A percentile compares a stretch with the other conserved stretches of the same genome.
Conservation (phyloP, 2,113 vertebrate genomes). For the Hippocampus guttulatus region DNA sequence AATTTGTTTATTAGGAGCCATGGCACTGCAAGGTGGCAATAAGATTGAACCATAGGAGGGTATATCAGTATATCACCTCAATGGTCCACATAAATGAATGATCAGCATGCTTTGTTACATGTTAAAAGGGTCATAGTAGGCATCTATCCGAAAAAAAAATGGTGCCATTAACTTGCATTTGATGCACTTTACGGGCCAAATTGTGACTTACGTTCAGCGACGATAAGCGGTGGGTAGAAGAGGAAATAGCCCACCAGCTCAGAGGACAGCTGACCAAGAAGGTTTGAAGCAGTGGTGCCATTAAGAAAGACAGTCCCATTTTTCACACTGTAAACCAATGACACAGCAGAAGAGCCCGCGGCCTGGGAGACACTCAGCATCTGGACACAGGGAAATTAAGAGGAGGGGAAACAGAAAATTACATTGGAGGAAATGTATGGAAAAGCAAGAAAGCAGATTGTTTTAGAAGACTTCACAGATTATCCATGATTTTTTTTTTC, state of each 20-base stretch:
- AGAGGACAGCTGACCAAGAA: constrained; percentile 91
- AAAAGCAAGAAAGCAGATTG: neutral
- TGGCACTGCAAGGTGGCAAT: neutral
- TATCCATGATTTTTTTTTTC: too few relatives aligned
- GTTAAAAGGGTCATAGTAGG: neutral
- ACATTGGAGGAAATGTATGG: neutral
- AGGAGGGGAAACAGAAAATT: neutral
- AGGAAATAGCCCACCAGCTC: constrained; percentile 97
- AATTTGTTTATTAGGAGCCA: constrained; percentile 26
- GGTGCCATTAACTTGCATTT: neutral
- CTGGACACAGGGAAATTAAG: constrained; percentile 60
- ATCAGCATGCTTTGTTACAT: neutral
- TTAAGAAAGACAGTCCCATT: constrained; percentile 85
- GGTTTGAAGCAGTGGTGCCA: constrained; percentile 86
- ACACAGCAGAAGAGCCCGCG: constrained; percentile 81
- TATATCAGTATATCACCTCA: neutral
- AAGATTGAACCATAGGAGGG: constrained; percentile 3
- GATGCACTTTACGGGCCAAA: constrained; percentile 26
- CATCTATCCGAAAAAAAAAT: neutral
- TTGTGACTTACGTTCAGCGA: constrained; percentile 90
- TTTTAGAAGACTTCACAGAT: neutral
- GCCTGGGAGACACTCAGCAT: constrained; percentile 83
- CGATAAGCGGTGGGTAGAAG: constrained; percentile 89
- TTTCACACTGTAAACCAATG: constrained; percentile 86
- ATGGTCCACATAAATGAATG: neutral